These are phyloP conservation scores for Dione juno DNA, from an alignment of 2,888 invertebrate genomes.

Conservation along the genomic window DNA sequence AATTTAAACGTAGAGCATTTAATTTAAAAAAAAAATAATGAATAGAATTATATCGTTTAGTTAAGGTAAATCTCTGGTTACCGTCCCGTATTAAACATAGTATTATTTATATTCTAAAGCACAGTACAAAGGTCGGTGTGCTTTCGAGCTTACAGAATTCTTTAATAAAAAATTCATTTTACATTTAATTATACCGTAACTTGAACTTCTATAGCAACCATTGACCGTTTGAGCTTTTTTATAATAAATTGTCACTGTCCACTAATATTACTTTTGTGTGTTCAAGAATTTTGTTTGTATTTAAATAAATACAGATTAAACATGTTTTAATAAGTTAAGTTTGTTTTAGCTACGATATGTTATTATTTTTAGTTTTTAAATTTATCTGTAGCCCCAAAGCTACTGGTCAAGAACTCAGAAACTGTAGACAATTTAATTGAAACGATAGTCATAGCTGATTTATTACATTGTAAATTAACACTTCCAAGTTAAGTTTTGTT, in stretches of 20 bases:
- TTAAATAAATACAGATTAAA: neutral
- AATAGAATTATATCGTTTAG: neutral
- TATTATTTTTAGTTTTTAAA: no score
- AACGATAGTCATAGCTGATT: no score
- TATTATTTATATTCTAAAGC: neutral
- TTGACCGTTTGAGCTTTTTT: neutral
- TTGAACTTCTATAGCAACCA: neutral
- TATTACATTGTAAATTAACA: no score
- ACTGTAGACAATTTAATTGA: no score
- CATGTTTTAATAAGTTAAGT: neutral
- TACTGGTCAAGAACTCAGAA: no score
- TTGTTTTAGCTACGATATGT: no score
- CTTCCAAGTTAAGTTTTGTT: no score
- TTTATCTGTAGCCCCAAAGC: no score
- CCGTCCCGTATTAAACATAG: neutral
- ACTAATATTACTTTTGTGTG: neutral
- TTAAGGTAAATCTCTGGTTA: neutral
- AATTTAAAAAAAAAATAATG: neutral
- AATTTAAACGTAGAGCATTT: no score
- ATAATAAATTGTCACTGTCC: neutral
- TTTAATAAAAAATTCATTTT: constrained; percentile 11
- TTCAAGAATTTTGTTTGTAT: neutral
- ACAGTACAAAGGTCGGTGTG: neutral
- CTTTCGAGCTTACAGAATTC: constrained; percentile 1
- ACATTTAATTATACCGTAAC: constrained; percentile 10